These are phyloP conservation scores for Myotis daubentonii DNA, from an alignment of 2,797 vertebrate genomes.

Conservation along the genomic window DNA sequence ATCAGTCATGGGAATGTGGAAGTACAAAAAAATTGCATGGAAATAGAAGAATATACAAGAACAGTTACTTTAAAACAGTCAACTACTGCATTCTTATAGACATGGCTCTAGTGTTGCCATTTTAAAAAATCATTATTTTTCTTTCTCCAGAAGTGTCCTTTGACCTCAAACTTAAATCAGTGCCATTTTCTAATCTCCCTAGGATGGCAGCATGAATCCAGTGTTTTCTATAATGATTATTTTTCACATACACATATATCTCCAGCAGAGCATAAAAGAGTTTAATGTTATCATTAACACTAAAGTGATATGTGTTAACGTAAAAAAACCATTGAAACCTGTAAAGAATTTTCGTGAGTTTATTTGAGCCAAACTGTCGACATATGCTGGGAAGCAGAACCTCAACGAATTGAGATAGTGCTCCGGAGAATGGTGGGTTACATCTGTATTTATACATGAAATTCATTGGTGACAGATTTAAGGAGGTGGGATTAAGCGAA, in stretches of 20 bases:
- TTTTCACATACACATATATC: background rate
- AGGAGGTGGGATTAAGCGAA: too few species aligned
- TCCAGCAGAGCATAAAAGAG: background rate
- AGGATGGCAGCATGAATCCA: background rate
- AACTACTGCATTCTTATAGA: background rate
- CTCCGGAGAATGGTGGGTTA: too few species aligned
- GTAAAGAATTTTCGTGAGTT: too few species aligned
- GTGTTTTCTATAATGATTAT: background rate
- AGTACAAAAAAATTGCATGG: background rate
- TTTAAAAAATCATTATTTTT: slow-evolving; percentile 19
- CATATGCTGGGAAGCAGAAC: too few species aligned
- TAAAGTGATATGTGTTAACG: slow-evolving; percentile 29
- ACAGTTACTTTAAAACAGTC: slow-evolving; percentile 44
- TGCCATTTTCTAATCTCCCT: slow-evolving; percentile 7
- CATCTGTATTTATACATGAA: too few species aligned
- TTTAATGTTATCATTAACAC: background rate
- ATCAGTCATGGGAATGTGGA: background rate
- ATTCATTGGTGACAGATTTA: too few species aligned
- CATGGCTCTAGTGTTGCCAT: background rate
- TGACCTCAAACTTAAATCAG: slow-evolving; percentile 40
- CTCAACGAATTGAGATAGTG: too few species aligned
- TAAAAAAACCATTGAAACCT: too few species aligned
- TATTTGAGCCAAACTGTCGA: too few species aligned
- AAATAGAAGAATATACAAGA: background rate
- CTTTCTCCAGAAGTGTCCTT: slow-evolving; percentile 24